Conservation (phyloP, 92 coral and sea anemone species). For the Phenganax marumi region DNA sequence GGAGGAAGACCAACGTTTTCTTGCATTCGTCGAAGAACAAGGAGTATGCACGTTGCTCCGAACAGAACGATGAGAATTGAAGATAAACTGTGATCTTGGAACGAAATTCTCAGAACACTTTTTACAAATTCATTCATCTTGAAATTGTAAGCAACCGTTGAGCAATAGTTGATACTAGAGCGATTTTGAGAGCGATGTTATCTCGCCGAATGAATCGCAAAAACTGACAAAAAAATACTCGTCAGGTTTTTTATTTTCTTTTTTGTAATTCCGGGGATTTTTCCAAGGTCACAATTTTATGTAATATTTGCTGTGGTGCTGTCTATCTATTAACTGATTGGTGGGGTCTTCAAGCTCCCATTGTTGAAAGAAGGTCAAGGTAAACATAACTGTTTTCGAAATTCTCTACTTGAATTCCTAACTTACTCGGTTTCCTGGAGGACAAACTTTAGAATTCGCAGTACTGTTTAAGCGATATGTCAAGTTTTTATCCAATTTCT, state of each 20-base stretch:
- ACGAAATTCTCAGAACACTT: neutral
- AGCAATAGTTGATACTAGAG: neutral
- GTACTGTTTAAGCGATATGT: neutral
- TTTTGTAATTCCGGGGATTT: neutral
- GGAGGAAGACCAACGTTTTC: conserved; percentile 62
- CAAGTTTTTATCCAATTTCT: neutral
- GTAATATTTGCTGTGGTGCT: neutral
- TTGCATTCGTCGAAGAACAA: conserved; percentile 30
- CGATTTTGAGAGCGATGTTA: neutral
- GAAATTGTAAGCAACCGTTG: neutral
- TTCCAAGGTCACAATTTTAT: conserved; percentile 1
- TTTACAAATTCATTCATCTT: conserved; percentile 16
- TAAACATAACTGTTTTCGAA: neutral
- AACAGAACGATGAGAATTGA: conserved; percentile 27
- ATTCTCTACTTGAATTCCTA: neutral
- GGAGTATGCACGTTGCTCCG: conserved; percentile 30
- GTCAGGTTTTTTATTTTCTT: neutral
- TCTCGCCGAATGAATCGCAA: neutral
- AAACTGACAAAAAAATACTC: neutral
- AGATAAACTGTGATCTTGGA: conserved; percentile 13
- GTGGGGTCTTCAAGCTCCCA: neutral
- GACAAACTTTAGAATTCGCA: too few species aligned
- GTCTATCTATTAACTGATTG: neutral
- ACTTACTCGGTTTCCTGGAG: too few species aligned
- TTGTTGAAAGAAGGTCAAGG: conserved; percentile 8